Conservation (phyloP, 1,140 invertebrate genomes). For the Drosophila teissieri region DNA sequence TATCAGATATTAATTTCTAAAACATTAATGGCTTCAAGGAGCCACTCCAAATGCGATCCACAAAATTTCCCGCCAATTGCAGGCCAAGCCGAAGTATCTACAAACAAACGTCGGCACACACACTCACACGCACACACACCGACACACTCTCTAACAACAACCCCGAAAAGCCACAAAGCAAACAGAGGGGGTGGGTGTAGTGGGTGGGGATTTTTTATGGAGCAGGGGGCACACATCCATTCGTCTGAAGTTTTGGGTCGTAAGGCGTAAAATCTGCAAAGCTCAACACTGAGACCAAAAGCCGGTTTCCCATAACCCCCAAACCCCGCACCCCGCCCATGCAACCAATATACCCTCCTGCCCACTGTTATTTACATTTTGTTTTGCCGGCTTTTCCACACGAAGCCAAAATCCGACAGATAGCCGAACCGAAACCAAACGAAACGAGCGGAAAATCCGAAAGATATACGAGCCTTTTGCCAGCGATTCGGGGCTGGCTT, state of each 20-base stretch:
- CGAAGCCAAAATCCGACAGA: constrained; percentile 21
- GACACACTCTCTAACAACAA: constrained; percentile 67
- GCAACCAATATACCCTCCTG: too few species aligned
- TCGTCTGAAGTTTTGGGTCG: constrained; percentile 32
- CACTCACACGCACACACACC: constrained; percentile 22
- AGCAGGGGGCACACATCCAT: constrained; percentile 23
- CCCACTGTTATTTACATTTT: constrained; percentile 74
- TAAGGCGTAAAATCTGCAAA: constrained; percentile 69
- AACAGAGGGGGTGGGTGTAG: constrained; percentile 44
- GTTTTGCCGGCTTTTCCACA: constrained; percentile 77
- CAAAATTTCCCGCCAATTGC: constrained; percentile 83
- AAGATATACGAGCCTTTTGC: constrained; percentile 32
- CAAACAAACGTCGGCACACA: constrained; percentile 58
- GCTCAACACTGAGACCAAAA: constrained; percentile 70
- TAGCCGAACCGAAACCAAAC: not conserved
- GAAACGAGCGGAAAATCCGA: constrained; percentile 8
- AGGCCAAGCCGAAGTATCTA: constrained; percentile 74
- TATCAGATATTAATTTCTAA: not conserved
- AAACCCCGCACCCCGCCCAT: not conserved
- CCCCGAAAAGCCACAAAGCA: constrained; percentile 77
- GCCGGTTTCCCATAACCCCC: constrained; percentile 46
- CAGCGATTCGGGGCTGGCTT: constrained; percentile 46
- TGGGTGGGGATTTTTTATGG: constrained; percentile 10
- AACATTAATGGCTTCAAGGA: constrained; percentile 43
- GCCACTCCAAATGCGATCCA: constrained; percentile 63